These are phyloP conservation scores for Leptarthrus brevirostris DNA, from an alignment of 2,888 invertebrate genomes.

Conservation along the genomic window DNA sequence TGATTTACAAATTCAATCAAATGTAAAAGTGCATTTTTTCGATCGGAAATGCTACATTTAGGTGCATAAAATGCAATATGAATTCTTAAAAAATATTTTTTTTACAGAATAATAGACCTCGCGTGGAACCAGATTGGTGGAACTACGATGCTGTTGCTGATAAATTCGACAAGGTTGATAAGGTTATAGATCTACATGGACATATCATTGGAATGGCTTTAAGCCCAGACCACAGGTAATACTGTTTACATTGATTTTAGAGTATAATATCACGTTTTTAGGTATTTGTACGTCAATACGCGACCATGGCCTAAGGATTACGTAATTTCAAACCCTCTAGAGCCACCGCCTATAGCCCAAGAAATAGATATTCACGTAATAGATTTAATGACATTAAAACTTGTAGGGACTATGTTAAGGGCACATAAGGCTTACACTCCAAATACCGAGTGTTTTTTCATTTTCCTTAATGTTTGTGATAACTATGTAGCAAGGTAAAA, in stretches of 20 bases:
- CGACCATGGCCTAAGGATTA: constrained; percentile 85
- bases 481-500: constrained; percentile 84
- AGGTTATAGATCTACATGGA: constrained; percentile 84
- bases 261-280: constrained; percentile 57
- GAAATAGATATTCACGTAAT: constrained; percentile 90
- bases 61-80: too few relatives aligned
- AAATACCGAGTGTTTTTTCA: constrained; percentile 87
- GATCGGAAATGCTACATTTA: too few relatives aligned
- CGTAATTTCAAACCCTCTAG: constrained; percentile 78
- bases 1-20: too few relatives aligned
- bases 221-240: constrained; percentile 80
- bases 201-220: constrained; percentile 89
- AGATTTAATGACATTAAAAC: constrained; percentile 79
- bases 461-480: constrained; percentile 84
- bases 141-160: constrained; percentile 76
- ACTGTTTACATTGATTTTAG: background rate
- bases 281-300: constrained; percentile 84
- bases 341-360: constrained; percentile 86
- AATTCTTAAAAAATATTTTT: too few relatives aligned
- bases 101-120: constrained; percentile 61
- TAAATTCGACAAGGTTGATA: constrained; percentile 80
- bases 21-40: too few relatives aligned
- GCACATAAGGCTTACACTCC: constrained; percentile 86
- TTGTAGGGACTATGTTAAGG: constrained; percentile 81
- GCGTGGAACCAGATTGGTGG: constrained; percentile 74